These are phyloP conservation scores for Thecophora atra DNA, from an alignment of 2,888 invertebrate species.

Conservation along the genomic window DNA sequence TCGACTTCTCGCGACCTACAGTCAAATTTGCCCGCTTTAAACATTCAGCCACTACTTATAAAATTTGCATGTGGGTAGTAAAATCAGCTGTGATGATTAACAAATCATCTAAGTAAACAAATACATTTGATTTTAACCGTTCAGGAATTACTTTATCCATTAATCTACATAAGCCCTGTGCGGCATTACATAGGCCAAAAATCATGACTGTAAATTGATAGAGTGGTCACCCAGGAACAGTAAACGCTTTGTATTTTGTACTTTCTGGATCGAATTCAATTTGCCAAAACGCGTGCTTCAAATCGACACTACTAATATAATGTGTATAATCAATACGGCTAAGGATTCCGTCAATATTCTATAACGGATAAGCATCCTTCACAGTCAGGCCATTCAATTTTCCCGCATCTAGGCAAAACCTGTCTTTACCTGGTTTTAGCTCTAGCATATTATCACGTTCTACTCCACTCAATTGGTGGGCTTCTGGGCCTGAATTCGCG, in stretches of 20 bases:
- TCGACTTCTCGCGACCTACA: neutral
- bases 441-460: constrained; percentile 29
- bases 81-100: constrained; percentile 8
- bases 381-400: constrained; percentile 16
- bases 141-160: neutral
- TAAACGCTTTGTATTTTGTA: neutral
- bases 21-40: neutral
- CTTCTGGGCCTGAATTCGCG: neutral
- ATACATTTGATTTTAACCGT: neutral
- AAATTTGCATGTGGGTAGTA: neutral
- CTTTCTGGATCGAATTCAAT: neutral
- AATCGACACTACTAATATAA: constrained; percentile 7
- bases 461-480: constrained; percentile 22
- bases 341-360: neutral
- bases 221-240: neutral
- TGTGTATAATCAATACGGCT: constrained; percentile 5
- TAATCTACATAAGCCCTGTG: neutral
- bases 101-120: constrained; percentile 12
- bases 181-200: constrained; percentile 2
- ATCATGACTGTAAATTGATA: constrained; percentile 5
- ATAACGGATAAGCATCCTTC: constrained; percentile 17
- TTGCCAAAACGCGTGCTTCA: constrained; percentile 14
- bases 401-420: constrained; percentile 31
- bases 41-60: neutral
- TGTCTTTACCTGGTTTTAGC: constrained; percentile 28